These are phyloP conservation scores for Polydesmus complanatus DNA, from an alignment of 2,888 invertebrate genomes.

Conservation along the genomic window DNA sequence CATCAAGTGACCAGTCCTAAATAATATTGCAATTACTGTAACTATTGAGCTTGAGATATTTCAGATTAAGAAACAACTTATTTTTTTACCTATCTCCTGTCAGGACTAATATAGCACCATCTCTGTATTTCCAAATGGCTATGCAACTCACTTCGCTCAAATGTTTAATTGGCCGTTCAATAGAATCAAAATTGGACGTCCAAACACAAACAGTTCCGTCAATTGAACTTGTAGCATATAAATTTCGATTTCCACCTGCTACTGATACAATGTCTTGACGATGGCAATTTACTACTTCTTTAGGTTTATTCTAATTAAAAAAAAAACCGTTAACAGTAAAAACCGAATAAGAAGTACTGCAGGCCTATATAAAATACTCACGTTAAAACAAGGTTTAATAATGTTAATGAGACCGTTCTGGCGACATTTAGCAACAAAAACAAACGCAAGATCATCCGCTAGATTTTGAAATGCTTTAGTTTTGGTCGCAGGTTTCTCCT, in stretches of 20 bases:
- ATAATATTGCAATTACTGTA: neutral
- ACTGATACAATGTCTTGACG: neutral
- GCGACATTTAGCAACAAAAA: neutral
- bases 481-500: neutral
- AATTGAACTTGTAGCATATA: neutral
- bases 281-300: conserved; percentile 3
- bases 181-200: too few species aligned
- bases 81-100: neutral
- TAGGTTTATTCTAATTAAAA: conserved; percentile 5
- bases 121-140: too few species aligned
- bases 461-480: neutral
- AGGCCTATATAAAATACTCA: too few species aligned
- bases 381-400: conserved; percentile 3
- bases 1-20: neutral
- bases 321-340: neutral
- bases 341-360: too few species aligned
- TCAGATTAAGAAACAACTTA: neutral
- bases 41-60: neutral
- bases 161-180: too few species aligned
- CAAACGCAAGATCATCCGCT: neutral
- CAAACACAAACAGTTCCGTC: conserved; percentile 7
- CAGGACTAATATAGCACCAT: neutral
- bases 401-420: conserved; percentile 1
- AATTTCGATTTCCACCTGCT: neutral
- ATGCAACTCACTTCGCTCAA: too few species aligned